phyloP scores from a whole-genome alignment of 2,113 vertebrate species.

The Thryonomys swinderianus region DNA sequence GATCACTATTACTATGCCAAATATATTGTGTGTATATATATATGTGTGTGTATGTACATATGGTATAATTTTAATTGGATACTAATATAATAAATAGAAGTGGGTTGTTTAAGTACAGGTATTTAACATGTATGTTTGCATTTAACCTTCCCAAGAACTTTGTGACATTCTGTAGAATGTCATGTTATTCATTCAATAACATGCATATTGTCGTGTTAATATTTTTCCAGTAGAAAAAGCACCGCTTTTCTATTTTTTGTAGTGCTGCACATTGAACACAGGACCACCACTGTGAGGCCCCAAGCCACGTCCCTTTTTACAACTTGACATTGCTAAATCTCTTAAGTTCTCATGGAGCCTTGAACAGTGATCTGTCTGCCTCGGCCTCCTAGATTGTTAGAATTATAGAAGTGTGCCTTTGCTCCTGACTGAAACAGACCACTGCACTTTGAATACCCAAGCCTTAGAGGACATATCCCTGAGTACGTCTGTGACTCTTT shows the following conservation, averaged over 20 bases:
- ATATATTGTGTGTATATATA: neutral
- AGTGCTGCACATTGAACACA: neutral
- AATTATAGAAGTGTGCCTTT: no score
- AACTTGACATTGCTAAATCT: neutral
- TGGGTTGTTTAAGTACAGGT: neutral
- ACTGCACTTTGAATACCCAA: neutral
- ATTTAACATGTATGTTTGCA: neutral
- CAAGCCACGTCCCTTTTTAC: no score
- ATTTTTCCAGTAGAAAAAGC: slow-evolving; percentile 47
- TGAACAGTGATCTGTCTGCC: neutral
- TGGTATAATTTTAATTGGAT: slow-evolving; percentile 4
- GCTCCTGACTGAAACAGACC: neutral
- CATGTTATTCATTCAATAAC: no score
- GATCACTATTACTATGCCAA: neutral
- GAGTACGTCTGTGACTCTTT: neutral
- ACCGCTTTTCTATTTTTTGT: neutral
- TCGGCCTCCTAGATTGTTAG: neutral
- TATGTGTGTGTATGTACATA: neutral
- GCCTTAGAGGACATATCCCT: neutral
- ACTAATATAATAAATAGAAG: neutral
- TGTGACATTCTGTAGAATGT: no score
- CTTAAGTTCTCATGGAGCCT: neutral
- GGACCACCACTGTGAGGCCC: neutral
- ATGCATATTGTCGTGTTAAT: neutral
- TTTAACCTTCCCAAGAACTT: slow-evolving; percentile 38